These are phyloP conservation scores for Zaprionus lachaisei DNA, from an alignment of 1,140 invertebrate genomes.

Conservation along the genomic window DNA sequence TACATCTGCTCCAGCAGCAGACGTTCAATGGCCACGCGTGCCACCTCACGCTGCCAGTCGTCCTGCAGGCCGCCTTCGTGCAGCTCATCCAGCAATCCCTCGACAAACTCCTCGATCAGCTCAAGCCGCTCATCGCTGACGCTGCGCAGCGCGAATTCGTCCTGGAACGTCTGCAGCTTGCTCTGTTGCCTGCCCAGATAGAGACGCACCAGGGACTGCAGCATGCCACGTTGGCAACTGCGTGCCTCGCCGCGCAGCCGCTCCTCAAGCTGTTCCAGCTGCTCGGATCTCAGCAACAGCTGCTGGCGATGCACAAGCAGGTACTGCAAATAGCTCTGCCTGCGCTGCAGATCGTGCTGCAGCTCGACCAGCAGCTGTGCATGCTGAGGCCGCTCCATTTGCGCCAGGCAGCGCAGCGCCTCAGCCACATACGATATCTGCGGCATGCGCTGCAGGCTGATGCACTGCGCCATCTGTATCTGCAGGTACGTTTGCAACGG, in stretches of 20 bases:
- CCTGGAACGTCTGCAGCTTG: conserved; percentile 88
- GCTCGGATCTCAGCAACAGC: conserved; percentile 91
- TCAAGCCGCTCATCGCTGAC: conserved; percentile 94
- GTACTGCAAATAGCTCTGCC: conserved; percentile 94
- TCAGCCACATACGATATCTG: conserved; percentile 92
- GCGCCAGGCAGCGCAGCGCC: conserved; percentile 91
- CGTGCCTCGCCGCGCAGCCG: conserved; percentile 89
- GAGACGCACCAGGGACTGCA: conserved; percentile 91
- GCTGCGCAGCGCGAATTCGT: conserved; percentile 90
- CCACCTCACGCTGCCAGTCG: conserved; percentile 89
- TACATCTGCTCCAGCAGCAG: conserved; percentile 95
- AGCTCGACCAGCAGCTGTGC: conserved; percentile 91
- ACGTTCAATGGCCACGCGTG: conserved; percentile 91
- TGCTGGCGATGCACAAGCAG: conserved; percentile 93
- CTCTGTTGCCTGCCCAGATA: conserved; percentile 90
- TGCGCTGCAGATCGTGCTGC: conserved; percentile 91
- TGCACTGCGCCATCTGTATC: conserved; percentile 94
- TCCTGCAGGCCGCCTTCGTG: conserved; percentile 85
- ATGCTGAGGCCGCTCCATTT: conserved; percentile 90
- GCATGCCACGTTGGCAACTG: conserved; percentile 91
- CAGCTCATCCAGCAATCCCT: conserved; percentile 78
- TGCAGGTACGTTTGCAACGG: conserved; percentile 87
- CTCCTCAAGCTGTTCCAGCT: conserved; percentile 90
- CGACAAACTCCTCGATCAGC: conserved; percentile 88
- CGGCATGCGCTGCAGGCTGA: conserved; percentile 92